Base-by-base conservation (phyloP, 2,113 vertebrate genomes). In the Embiotoca jacksoni region DNA sequence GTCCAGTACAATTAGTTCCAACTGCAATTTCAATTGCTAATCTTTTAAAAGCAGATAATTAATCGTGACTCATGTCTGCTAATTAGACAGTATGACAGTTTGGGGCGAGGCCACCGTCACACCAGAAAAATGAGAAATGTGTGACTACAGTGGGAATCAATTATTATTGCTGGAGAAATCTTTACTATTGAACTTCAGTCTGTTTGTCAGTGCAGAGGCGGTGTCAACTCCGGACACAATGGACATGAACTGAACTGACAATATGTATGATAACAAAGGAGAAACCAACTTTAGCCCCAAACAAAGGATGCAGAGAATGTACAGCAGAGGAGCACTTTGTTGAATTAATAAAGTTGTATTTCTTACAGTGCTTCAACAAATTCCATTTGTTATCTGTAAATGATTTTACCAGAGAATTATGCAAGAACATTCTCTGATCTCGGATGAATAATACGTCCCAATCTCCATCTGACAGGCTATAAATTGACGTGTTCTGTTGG, bases 111-210 rank as follows among this genome's bases (percentile, higher is more conserved):
- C 2, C 36, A 65, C 30, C 8, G 4, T 11, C 4, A 2, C 4
- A 41, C n/a, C 15, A 49, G 46, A 13, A 54, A 47, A 15, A 52
- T 36, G 58, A 74, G 46, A 31, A 63, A 30, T 23, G 6, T 31
- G 35, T 39, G 7, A 59, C 47, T 77, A 80, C 65, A 83, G 15
- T 2, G 14, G 0, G 30, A 23, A 87, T 82, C 83, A 75, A 60
- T 78, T 58, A 60, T 83, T 67, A 73, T 59, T 10, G 59, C 30
- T 69, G 58, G 75, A 82, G 78, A 91, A 87, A 87, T 90, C 86
- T 85, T 85, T 88, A 92, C 7, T 81, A 83, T 80, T 75, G 89
- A 82, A 47, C 75, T 41, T 59, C 31, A 58, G 64, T 65, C 52
- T 72, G 41, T 39, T 65, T 57, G 23, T 79, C 57, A 80, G 47